phyloP scores from a whole-genome alignment of 2,797 vertebrate genomes.

The Alcedo quadribrachys region DNA sequence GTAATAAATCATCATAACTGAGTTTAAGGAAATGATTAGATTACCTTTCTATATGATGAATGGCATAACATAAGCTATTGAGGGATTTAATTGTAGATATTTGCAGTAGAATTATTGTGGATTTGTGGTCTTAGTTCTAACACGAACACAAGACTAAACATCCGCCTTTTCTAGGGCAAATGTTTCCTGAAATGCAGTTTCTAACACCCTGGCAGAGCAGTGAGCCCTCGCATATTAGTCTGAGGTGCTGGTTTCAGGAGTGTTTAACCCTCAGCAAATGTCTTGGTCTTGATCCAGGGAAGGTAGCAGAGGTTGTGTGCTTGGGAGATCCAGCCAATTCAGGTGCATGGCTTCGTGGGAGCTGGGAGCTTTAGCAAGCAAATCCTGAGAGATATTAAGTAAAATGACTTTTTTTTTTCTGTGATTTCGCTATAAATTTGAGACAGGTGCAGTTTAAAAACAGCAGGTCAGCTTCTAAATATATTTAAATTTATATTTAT shows the following conservation, averaged over 20 bases:
- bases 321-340: background rate
- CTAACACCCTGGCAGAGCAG: background rate
- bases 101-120: conserved; percentile 7
- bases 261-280: background rate
- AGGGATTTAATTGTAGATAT: conserved; percentile 36
- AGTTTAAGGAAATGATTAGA: conserved; percentile 54
- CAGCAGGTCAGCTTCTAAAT: background rate
- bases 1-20: conserved; percentile 57
- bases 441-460: background rate
- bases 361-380: background rate
- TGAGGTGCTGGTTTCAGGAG: background rate
- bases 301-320: background rate
- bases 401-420: background rate
- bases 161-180: background rate
- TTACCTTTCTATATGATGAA: conserved; percentile 61
- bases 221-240: background rate
- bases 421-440: background rate
- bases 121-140: background rate
- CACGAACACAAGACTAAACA: background rate
- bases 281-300: background rate
- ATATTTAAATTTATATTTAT: background rate
- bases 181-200: background rate
- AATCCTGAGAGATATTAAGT: background rate
- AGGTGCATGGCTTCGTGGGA: background rate
- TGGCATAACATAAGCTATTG: conserved; percentile 28